Evolutionary conservation across 2,888 invertebrate genomes (phyloP).

Genomic region (Meganola albula): DNA sequence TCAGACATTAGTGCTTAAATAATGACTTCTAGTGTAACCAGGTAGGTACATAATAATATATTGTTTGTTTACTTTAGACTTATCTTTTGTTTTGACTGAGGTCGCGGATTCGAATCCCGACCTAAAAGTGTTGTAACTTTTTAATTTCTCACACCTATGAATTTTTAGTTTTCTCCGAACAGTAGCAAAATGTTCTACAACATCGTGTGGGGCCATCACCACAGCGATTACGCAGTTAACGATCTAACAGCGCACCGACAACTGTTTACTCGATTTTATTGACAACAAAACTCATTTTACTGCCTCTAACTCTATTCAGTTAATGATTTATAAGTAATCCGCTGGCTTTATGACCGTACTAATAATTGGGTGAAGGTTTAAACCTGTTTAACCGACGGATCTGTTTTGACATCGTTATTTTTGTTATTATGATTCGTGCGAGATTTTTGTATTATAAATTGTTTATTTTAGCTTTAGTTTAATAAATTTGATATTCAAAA

Average conservation of each 20-base stretch:
- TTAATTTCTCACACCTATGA: too few species aligned
- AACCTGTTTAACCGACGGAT: constrained; percentile 30
- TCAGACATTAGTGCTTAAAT: constrained; percentile 19
- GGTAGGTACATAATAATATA: too few species aligned
- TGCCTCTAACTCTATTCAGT: constrained; percentile 53
- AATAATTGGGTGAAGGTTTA: constrained; percentile 29
- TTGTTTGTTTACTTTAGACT: too few species aligned
- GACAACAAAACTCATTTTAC: constrained; percentile 54
- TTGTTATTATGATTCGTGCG: too few species aligned
- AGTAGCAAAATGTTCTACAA: too few species aligned
- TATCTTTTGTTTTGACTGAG: too few species aligned
- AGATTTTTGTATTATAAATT: too few species aligned
- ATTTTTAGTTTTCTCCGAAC: too few species aligned
- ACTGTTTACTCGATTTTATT: constrained; percentile 55
- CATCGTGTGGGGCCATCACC: constrained; percentile 46
- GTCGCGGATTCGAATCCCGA: too few species aligned
- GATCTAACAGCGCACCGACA: constrained; percentile 39
- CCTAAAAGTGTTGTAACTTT: too few species aligned
- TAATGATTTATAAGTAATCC: constrained; percentile 49
- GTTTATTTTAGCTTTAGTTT: too few species aligned
- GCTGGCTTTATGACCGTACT: constrained; percentile 33
- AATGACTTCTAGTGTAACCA: constrained; percentile 7
- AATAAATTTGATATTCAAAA: too few species aligned
- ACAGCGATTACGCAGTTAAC: constrained; percentile 40
- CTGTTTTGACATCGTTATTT: constrained; percentile 31